These are phyloP conservation scores for Xylophagus ater DNA, from an alignment of 2,888 invertebrate genomes.

Conservation along the genomic window DNA sequence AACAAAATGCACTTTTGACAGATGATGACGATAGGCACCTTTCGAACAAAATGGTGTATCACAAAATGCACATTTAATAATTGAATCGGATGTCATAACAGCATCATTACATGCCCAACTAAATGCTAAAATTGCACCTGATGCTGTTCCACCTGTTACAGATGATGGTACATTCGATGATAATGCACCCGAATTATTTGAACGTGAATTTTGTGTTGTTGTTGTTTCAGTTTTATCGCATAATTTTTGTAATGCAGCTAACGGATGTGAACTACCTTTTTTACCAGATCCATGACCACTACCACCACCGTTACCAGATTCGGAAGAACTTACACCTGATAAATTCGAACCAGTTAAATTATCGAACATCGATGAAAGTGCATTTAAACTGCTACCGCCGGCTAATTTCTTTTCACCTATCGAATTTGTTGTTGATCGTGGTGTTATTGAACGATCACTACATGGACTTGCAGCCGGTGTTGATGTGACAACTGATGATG, in stretches of 20 bases:
- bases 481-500: conserved; percentile 27
- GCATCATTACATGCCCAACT: conserved; percentile 94
- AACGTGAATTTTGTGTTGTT: conserved; percentile 34
- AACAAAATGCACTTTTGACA: conserved; percentile 91
- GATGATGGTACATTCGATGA: conserved; percentile 28
- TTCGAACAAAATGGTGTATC: conserved; percentile 94
- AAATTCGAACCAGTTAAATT: conserved; percentile 54
- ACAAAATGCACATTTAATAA: conserved; percentile 91
- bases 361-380: conserved; percentile 83
- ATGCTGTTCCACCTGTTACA: conserved; percentile 49
- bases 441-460: conserved; percentile 69
- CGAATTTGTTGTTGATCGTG: conserved; percentile 51
- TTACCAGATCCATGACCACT: conserved; percentile 21
- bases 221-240: conserved; percentile 81
- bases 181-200: conserved; percentile 15
- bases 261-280: conserved; percentile 59
- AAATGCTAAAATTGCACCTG: conserved; percentile 77
- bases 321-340: conserved; percentile 25
- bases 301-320: conserved; percentile 17
- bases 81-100: conserved; percentile 72
- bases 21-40: conserved; percentile 91
- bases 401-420: conserved; percentile 42
- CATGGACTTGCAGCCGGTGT: conserved; percentile 51
- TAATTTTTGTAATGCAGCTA: conserved; percentile 88
- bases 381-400: conserved; percentile 57